phyloP scores from a whole-genome alignment of 2,888 invertebrate genomes.

The Noctua pronuba region DNA sequence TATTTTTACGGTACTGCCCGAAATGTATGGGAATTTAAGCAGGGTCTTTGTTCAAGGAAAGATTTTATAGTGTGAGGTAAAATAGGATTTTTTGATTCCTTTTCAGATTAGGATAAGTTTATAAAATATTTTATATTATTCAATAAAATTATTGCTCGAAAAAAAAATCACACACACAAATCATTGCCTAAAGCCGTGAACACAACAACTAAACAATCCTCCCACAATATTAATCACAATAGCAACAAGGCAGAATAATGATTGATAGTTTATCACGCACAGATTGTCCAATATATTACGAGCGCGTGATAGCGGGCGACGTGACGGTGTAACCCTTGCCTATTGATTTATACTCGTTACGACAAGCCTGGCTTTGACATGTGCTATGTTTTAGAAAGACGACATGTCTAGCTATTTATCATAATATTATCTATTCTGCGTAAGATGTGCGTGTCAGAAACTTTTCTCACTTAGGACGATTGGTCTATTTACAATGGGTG shows the following conservation, averaged over 20 bases:
- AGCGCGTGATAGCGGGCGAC: conserved; percentile 47
- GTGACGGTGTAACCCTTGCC: conserved; percentile 41
- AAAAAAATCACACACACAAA: neutral
- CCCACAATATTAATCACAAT: conserved; percentile 46
- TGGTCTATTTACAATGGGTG: neutral
- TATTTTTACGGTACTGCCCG: conserved; percentile 37
- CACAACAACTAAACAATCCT: too few relatives aligned
- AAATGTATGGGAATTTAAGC: conserved; percentile 27
- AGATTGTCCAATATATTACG: conserved; percentile 51
- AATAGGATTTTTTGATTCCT: neutral
- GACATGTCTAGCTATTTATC: neutral
- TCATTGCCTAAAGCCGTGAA: neutral
- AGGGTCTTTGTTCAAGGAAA: conserved; percentile 15
- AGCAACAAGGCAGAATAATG: conserved; percentile 41
- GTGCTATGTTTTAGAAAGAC: conserved; percentile 36
- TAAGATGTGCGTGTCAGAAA: neutral
- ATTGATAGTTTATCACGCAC: conserved; percentile 62
- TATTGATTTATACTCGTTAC: conserved; percentile 63
- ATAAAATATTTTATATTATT: neutral
- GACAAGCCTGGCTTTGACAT: conserved; percentile 49
- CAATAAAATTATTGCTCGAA: neutral
- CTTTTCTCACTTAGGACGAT: neutral
- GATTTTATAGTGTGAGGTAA: conserved; percentile 24
- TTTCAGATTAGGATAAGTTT: neutral
- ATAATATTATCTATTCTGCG: conserved; percentile 8